Evolutionary conservation across 2,113 vertebrate species (phyloP).

Genomic region (Corvus hawaiiensis): DNA sequence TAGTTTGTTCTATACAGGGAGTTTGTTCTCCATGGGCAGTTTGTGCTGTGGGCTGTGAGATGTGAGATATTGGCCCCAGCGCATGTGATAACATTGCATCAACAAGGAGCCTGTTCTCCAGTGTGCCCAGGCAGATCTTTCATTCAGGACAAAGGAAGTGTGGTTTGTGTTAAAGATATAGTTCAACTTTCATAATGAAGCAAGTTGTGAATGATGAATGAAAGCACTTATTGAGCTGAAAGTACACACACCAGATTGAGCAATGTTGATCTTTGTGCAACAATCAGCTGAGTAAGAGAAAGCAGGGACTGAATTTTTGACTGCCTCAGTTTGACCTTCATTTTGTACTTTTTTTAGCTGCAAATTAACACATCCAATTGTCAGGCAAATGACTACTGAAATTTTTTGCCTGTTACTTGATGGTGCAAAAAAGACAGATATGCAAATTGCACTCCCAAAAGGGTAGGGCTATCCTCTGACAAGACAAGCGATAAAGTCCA

Average conservation of each 20-base stretch:
- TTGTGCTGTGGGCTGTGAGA: constrained; percentile 8
- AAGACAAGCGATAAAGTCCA: background rate
- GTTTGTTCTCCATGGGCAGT: background rate
- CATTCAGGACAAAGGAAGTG: constrained; percentile 45
- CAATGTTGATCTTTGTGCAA: constrained; percentile 57
- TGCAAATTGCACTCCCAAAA: background rate
- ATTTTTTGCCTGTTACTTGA: background rate
- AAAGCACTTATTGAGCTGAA: constrained; percentile 50
- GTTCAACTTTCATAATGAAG: constrained; percentile 47
- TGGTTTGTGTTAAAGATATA: constrained; percentile 58
- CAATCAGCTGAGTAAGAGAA: constrained; percentile 45
- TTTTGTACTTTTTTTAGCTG: constrained; percentile 23
- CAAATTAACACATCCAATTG: background rate
- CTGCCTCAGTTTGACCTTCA: background rate
- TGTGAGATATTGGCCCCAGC: background rate
- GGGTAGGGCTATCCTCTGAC: background rate
- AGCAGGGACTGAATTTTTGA: background rate
- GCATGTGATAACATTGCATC: constrained; percentile 2
- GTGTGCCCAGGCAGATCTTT: constrained; percentile 9
- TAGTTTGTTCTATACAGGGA: background rate
- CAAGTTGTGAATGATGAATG: constrained; percentile 59
- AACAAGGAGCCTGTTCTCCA: constrained; percentile 8
- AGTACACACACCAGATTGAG: constrained; percentile 32
- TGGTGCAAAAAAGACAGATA: background rate
- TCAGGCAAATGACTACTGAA: background rate